Conservation (phyloP, 2,113 vertebrate genomes). For the Eidolon helvum region DNA sequence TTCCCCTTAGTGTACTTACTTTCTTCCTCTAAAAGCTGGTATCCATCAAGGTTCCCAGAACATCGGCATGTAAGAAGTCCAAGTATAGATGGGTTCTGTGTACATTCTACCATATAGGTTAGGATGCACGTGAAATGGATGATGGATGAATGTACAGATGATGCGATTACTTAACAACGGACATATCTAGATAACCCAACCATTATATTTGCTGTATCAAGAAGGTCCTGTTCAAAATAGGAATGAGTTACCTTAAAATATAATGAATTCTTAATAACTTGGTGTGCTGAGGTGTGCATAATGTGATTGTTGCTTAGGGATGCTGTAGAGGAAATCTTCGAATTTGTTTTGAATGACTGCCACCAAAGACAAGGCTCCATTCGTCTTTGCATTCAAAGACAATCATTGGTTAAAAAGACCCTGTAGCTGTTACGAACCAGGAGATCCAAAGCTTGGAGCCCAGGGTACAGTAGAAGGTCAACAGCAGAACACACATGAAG, state of each 20-base stretch:
- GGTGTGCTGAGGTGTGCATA: background rate
- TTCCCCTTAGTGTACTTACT: background rate
- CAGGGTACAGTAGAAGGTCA: background rate
- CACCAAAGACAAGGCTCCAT: background rate
- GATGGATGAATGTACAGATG: background rate
- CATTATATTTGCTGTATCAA: background rate
- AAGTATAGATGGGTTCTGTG: background rate
- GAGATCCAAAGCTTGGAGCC: background rate
- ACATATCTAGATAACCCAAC: background rate
- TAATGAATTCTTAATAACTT: background rate
- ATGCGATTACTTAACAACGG: background rate
- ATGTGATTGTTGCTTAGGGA: background rate
- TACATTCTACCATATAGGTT: background rate
- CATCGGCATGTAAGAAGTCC: background rate
- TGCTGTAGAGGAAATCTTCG: background rate
- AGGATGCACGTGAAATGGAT: background rate
- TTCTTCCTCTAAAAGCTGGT: background rate
- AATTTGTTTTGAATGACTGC: background rate
- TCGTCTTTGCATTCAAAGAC: background rate
- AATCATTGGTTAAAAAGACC: background rate
- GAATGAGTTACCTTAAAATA: background rate
- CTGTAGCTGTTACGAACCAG: background rate
- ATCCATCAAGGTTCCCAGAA: background rate
- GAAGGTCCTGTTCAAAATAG: background rate
- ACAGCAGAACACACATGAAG: background rate